Evolutionary conservation across 2,888 invertebrate species (phyloP).

Genomic region (Drosophila anceps): DNA sequence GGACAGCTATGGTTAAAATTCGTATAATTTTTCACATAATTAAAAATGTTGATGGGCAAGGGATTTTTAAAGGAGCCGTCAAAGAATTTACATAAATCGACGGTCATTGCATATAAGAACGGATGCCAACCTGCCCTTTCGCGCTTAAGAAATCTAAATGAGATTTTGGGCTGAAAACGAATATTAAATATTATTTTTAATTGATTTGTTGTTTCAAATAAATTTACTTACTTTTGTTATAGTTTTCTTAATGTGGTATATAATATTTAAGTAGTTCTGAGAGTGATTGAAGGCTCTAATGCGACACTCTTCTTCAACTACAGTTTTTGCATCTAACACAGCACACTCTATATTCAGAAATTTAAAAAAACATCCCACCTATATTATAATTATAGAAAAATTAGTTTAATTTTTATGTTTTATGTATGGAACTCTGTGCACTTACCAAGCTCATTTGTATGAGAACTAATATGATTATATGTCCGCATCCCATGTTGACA

Average conservation of each 20-base stretch:
- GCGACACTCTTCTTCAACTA: conserved; percentile 6
- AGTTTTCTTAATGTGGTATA: background rate
- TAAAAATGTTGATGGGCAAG: conserved; percentile 30
- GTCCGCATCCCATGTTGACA: background rate
- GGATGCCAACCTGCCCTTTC: conserved; percentile 58
- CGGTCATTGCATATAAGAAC: conserved; percentile 39
- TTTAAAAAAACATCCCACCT: conserved; percentile 27
- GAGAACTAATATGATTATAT: background rate
- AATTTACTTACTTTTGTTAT: conserved; percentile 20
- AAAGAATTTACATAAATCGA: conserved; percentile 42
- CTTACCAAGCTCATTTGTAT: conserved; percentile 7
- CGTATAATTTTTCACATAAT: conserved; percentile 19
- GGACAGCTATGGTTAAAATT: conserved; percentile 46
- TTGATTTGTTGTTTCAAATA: background rate
- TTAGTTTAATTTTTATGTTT: background rate
- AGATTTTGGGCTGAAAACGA: background rate
- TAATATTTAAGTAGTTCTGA: conserved; percentile 29
- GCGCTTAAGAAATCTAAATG: conserved; percentile 42
- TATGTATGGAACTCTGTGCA: background rate
- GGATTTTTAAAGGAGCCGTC: conserved; percentile 6
- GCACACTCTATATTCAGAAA: conserved; percentile 25
- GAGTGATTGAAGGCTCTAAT: conserved; percentile 36
- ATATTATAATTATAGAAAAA: too few species aligned
- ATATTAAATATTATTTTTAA: background rate
- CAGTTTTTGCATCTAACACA: background rate